Conservation (phyloP, 2,888 invertebrate genomes). For the Orthosia incerta region DNA sequence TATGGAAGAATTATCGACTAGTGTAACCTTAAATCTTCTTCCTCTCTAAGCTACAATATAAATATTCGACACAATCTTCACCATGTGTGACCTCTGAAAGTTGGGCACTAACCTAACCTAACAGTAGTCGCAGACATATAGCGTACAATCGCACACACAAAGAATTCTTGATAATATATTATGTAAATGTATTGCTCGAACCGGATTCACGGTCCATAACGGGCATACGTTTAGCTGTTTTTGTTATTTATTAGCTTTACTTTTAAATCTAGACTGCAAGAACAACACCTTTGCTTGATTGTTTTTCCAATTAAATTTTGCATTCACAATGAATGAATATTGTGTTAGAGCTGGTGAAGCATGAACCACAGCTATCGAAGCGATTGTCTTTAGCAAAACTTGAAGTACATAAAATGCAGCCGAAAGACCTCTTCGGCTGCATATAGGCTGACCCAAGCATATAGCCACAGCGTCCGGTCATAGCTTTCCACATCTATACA, state of each 20-base stretch:
- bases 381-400: background rate
- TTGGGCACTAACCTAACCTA: slow-evolving; percentile 36
- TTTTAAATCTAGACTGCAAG: slow-evolving; percentile 38
- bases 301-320: slow-evolving; percentile 15
- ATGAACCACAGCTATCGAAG: background rate
- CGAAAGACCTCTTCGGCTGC: too few species aligned
- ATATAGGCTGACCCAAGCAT: too few species aligned
- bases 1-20: too few species aligned
- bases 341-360: background rate
- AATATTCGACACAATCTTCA: background rate
- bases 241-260: slow-evolving; percentile 36
- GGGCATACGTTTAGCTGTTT: slow-evolving; percentile 36
- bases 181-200: slow-evolving; percentile 52
- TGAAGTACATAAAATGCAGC: too few species aligned
- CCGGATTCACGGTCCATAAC: slow-evolving; percentile 54
- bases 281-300: slow-evolving; percentile 15
- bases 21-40: background rate
- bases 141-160: slow-evolving; percentile 5
- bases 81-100: background rate
- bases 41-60: background rate
- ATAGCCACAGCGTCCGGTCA: background rate
- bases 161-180: slow-evolving; percentile 44
- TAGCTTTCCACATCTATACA: background rate
- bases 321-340: slow-evolving; percentile 22
- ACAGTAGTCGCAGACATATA: slow-evolving; percentile 35